A percentile compares a stretch with the other conserved stretches of the same genome.
Evolutionary conservation across 2,888 invertebrate species (phyloP).

Genomic region (Mesorhabditis spiculigera): DNA sequence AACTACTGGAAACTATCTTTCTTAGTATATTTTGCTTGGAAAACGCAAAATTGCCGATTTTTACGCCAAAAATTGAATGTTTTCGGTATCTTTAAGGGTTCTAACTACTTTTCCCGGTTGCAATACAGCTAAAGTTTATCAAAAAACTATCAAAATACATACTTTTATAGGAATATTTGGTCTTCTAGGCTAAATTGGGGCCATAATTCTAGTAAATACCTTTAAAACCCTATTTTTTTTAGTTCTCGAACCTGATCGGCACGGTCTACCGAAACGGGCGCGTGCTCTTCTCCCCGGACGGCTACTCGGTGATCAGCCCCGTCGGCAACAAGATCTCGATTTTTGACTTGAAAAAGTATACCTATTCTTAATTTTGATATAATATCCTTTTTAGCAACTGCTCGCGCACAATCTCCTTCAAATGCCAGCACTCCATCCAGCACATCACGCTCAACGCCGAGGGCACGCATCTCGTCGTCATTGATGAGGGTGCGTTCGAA

Average conservation of each 20-base stretch:
- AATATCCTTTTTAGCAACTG: slow-evolving; percentile 74
- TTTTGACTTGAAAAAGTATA: slow-evolving; percentile 77
- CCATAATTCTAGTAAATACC: not conserved
- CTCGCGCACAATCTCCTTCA: slow-evolving; percentile 80
- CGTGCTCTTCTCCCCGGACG: slow-evolving; percentile 85
- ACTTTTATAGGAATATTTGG: too few species aligned
- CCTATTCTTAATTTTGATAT: slow-evolving; percentile 7
- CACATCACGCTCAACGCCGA: slow-evolving; percentile 81
- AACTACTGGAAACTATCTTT: not conserved
- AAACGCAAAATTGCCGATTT: too few species aligned
- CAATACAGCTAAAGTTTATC: too few species aligned
- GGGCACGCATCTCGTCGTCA: slow-evolving; percentile 78
- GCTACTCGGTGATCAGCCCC: slow-evolving; percentile 85
- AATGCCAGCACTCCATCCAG: slow-evolving; percentile 81
- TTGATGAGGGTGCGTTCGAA: slow-evolving; percentile 74
- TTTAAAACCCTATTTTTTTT: slow-evolving; percentile 18
- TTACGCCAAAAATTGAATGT: too few species aligned
- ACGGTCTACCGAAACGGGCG: slow-evolving; percentile 89
- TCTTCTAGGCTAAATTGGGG: not conserved
- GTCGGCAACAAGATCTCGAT: slow-evolving; percentile 90
- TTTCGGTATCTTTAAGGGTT: too few species aligned
- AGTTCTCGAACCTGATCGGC: slow-evolving; percentile 77
- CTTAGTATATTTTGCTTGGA: too few species aligned
- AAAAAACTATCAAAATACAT: too few species aligned
- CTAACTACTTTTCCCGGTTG: too few species aligned